Base-by-base conservation (phyloP, 1,140 invertebrate genomes). In the Ips typographus region DNA sequence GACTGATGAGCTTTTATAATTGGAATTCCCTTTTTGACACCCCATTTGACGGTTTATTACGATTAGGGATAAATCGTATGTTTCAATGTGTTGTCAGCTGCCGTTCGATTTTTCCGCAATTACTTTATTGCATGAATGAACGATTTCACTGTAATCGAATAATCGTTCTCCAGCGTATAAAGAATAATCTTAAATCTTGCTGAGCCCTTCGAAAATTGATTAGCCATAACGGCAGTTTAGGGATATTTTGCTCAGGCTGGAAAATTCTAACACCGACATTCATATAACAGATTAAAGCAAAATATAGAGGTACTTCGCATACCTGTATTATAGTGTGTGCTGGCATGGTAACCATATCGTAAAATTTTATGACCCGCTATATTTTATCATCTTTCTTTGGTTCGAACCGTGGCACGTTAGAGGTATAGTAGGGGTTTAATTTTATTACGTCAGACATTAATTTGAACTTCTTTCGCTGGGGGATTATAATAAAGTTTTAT, bases 321-420 rank as follows among this genome's bases (percentile, higher is more conserved):
- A 68, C 65, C 65, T 68, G 65, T 61, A 68, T 41, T 43, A 38
- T 55, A 47, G n/a, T 62, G 59, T 68, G 66, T 68, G 65, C 44
- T 47, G 39, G 58, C 66, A 58, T 56, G 59, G 44, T 59, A 68
- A 43, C 52, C 47, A 43, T 61, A 53, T 44, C 59, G 42, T 68
- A 62, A 68, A 68, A 68, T 62, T 68, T 68, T 62, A 68, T 62
- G 47, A 51, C n/a, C 58, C 40, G 22, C 37, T 60, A 62, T 68
- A 62, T 68, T 68, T 68, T 68, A 68, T 38, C 66, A 56, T 43
- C 58, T 62, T 53, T 59, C 51, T 58, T 61, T 58, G 52, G 38
- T 56, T 47, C 22, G 22, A 22, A 22, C 22, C 22, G 22, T 68
- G 3, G 36, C 44, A 58, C 39, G 44, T 42, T 39, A 22, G n/a